phyloP scores from a whole-genome alignment of 2,888 invertebrate genomes.

The Digitonthophagus gazella region DNA sequence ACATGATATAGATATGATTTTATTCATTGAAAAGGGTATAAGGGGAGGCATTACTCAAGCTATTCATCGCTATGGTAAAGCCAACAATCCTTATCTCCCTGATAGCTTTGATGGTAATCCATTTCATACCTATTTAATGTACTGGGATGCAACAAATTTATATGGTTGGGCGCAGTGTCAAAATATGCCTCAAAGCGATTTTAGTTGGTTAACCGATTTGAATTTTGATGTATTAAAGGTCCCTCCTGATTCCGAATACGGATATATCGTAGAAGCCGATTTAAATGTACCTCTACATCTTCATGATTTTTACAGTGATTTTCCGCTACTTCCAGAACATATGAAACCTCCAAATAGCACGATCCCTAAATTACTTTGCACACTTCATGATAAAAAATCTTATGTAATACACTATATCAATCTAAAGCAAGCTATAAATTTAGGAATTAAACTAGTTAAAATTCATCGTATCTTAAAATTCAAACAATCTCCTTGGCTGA shows the following conservation, averaged over 20 bases:
- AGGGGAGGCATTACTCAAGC: no score
- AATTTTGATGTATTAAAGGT: constrained; percentile 21
- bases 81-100: constrained; percentile 28
- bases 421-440: constrained; percentile 32
- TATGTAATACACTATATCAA: constrained; percentile 35
- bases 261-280: constrained; percentile 43
- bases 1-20: no score
- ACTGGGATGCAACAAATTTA: constrained; percentile 27
- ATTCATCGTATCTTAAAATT: constrained; percentile 40
- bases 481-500: constrained; percentile 40
- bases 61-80: no score
- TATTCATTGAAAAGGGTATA: no score
- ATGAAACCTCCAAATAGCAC: background rate
- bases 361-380: constrained; percentile 19
- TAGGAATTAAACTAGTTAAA: constrained; percentile 32
- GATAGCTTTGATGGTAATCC: constrained; percentile 1
- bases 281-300: constrained; percentile 33
- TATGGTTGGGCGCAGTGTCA: constrained; percentile 30
- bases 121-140: constrained; percentile 22
- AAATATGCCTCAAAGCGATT: constrained; percentile 37
- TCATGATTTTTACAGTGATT: constrained; percentile 41
- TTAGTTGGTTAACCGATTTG: constrained; percentile 36
- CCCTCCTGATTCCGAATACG: constrained; percentile 19
- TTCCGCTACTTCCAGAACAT: constrained; percentile 39
- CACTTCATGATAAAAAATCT: constrained; percentile 28